These are phyloP conservation scores for Lagorchestes hirsutus DNA, from an alignment of 2,797 vertebrate species.

Conservation along the genomic window DNA sequence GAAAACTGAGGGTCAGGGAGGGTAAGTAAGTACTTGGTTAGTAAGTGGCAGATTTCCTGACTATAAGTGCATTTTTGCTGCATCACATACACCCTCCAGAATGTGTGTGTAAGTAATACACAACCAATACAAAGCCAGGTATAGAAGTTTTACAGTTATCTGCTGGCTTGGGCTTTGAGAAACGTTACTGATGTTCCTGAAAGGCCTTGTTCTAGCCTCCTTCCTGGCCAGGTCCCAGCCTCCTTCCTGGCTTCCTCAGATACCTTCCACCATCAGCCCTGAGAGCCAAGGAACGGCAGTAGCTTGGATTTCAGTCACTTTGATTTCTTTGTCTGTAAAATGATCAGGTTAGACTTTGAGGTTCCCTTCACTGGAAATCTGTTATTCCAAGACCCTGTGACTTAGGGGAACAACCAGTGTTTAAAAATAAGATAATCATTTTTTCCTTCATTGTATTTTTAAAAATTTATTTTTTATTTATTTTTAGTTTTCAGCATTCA, in stretches of 20 bases:
- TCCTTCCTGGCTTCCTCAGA: not conserved
- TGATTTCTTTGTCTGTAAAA: not conserved
- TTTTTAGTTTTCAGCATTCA: too few relatives aligned
- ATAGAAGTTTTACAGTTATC: slow-evolving; percentile 72
- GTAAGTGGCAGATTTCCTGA: not conserved
- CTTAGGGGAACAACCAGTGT: not conserved
- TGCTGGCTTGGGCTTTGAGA: slow-evolving; percentile 65
- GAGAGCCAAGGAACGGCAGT: slow-evolving; percentile 39
- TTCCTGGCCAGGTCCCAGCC: slow-evolving; percentile 52
- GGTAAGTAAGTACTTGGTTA: not conserved
- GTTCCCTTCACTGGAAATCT: not conserved
- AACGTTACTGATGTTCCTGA: slow-evolving; percentile 76
- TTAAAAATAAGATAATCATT: not conserved
- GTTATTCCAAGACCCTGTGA: not conserved
- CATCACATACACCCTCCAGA: not conserved
- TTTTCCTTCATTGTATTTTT: too few relatives aligned
- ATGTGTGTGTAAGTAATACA: slow-evolving; percentile 63
- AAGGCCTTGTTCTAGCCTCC: slow-evolving; percentile 57
- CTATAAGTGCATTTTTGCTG: not conserved
- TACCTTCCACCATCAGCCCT: not conserved
- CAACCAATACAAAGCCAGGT: slow-evolving; percentile 56
- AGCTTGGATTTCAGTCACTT: slow-evolving; percentile 7
- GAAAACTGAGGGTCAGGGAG: not conserved
- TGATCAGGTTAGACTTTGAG: not conserved
- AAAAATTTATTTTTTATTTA: too few relatives aligned